Evolutionary conservation across 2,113 vertebrate species (phyloP), one percentile per base, ranked within the genome.

Genomic region (Carassius auratus): DNA sequence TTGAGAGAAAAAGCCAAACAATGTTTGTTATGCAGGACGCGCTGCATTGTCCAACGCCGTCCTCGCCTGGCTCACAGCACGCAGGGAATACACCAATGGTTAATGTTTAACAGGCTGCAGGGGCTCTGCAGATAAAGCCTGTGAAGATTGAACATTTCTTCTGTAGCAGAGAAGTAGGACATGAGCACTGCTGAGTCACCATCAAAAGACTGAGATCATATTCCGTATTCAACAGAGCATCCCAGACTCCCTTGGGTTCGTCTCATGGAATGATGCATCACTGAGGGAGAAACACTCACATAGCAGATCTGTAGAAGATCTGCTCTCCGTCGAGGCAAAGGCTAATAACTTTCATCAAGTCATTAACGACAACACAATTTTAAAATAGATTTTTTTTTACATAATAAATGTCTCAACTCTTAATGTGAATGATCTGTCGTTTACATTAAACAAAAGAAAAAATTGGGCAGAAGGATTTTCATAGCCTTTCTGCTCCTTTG

Each of bases 31-130:
- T 23, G 23, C 64, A 71, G 14, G 38, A 42, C 8, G n/a, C 3
- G 6, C 48, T 26, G 14, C 75, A 1, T 30, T 42, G 55, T 21
- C 76, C 66, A 55, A 33, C 4, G 42, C 8, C 13, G n/a, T 52
- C 14, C 23, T 76, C 38, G 33, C 4, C 15, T 71, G 48, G 17
- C 62, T 68, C 5, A 33, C 38, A 66, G 21, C 21, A 81, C 8
- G 7, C 42, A 33, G 42, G 14, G 61, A 62, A 62, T 45, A 80
- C 57, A 23, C 33, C 33, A 23, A 23, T 59, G 21, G 30, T 79
- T 79, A 33, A 62, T 79, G 55, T 79, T 79, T 23, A 62, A 79
- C 55, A 62, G 57, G 55, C 77, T 80, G 77, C 55, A 80, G 17
- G 57, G 33, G 57, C 77, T 45, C 33, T 62, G 57, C 36, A 62